phyloP scores from a whole-genome alignment of 1,140 invertebrate genomes.

The Teleogryllus occipitalis region DNA sequence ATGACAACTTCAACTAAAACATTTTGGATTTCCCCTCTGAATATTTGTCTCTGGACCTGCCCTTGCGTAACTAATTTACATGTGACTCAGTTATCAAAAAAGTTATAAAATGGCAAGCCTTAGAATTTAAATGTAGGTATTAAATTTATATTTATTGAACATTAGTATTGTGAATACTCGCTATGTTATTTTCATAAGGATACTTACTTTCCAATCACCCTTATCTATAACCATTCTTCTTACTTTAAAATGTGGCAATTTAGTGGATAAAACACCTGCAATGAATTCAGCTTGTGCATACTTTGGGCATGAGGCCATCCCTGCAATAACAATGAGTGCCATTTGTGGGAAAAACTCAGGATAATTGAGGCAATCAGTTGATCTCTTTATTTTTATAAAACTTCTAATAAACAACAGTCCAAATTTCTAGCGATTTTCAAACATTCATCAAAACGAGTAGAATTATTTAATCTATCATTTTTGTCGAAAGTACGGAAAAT shows the following conservation, averaged over 20 bases:
- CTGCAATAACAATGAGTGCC: neutral
- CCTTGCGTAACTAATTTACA: no score
- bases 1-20: no score
- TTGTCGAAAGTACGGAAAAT: no score
- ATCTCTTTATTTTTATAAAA: no score
- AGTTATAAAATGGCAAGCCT: neutral
- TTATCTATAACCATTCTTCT: neutral
- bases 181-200: neutral
- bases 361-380: no score
- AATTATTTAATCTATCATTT: no score
- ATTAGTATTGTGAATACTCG: neutral
- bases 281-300: neutral
- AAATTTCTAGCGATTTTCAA: no score
- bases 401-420: no score
- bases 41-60: no score
- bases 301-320: neutral
- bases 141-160: neutral
- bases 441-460: no score
- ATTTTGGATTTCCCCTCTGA: no score
- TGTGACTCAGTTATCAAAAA: neutral
- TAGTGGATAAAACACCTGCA: neutral
- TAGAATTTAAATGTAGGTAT: neutral
- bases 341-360: neutral
- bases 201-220: neutral
- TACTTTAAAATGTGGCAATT: neutral